Conservation (phyloP, 92 coral and sea anemone genomes). For the Zoanthus sansibaricus region DNA sequence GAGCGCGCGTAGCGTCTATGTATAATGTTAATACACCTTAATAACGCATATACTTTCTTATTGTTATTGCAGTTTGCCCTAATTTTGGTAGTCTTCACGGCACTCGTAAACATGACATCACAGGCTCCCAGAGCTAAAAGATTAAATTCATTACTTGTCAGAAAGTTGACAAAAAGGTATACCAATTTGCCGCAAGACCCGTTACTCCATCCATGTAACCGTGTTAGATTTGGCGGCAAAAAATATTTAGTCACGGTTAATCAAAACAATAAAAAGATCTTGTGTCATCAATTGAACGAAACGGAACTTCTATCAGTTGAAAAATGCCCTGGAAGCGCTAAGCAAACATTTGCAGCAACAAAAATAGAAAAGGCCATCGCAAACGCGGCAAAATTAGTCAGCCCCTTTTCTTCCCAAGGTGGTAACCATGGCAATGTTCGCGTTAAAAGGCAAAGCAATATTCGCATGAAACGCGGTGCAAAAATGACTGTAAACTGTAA, state of each 20-base stretch:
- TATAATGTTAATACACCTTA: too few species aligned
- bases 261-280: not conserved
- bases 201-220: constrained; percentile 8
- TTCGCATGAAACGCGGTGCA: not conserved
- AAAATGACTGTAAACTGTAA: not conserved
- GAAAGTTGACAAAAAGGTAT: not conserved
- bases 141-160: not conserved
- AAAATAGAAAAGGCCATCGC: constrained; percentile 34
- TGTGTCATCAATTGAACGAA: constrained; percentile 26
- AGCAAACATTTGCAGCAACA: not conserved
- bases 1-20: too few species aligned
- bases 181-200: not conserved
- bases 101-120: constrained; percentile 13
- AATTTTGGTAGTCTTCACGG: not conserved
- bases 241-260: not conserved
- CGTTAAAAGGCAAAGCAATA: constrained; percentile 10
- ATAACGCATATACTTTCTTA: too few species aligned
- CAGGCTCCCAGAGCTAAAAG: constrained; percentile 19
- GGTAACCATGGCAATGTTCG: not conserved
- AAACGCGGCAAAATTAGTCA: constrained; percentile 28
- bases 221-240: not conserved
- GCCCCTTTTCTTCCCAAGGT: not conserved
- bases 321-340: not conserved
- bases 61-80: constrained; percentile 1
- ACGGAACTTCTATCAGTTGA: constrained; percentile 26